A percentile compares a stretch with the other conserved stretches of the same genome.
Conservation (phyloP, 1,140 invertebrate species). For the Nixonia krombeini region DNA sequence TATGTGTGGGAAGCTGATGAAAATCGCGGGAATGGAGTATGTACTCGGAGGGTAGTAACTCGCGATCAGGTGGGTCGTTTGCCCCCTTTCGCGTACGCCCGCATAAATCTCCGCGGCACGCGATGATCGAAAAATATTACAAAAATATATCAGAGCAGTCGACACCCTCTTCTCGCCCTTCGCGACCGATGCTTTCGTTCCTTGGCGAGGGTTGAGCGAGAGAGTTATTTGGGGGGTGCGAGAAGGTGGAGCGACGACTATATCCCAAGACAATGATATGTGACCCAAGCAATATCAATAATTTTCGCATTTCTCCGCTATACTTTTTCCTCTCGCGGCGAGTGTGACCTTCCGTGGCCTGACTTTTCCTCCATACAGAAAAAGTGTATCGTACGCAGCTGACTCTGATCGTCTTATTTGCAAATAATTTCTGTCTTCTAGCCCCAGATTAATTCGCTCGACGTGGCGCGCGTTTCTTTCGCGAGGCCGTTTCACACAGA, state of each 20-base stretch:
- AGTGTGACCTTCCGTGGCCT: too few relatives aligned
- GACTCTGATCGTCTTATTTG: too few relatives aligned
- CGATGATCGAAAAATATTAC: slow-evolving; percentile 74
- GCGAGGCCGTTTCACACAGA: slow-evolving; percentile 42
- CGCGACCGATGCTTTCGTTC: slow-evolving; percentile 53
- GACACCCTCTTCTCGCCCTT: slow-evolving; percentile 53
- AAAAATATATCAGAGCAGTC: slow-evolving; percentile 71
- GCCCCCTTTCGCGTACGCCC: slow-evolving; percentile 44
- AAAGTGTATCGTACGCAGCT: too few relatives aligned
- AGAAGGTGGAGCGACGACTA: slow-evolving; percentile 63
- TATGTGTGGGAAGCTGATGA: slow-evolving; percentile 12
- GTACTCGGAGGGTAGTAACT: slow-evolving; percentile 59
- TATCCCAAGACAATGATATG: slow-evolving; percentile 71
- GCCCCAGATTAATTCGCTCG: too few relatives aligned
- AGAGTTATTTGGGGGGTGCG: slow-evolving; percentile 56
- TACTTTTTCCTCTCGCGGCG: slow-evolving; percentile 55
- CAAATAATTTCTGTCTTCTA: too few relatives aligned
- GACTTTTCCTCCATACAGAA: too few relatives aligned
- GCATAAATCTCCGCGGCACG: slow-evolving; percentile 71
- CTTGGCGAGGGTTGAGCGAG: slow-evolving; percentile 37
- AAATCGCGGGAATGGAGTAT: slow-evolving; percentile 41
- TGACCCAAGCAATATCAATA: slow-evolving; percentile 70
- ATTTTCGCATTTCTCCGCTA: slow-evolving; percentile 70
- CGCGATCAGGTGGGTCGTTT: slow-evolving; percentile 67
- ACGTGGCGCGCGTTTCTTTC: slow-evolving; percentile 25